A percentile compares a stretch with the other conserved stretches of the same genome.
These are phyloP conservation scores for Anticlea derivata DNA, from an alignment of 2,888 invertebrate species.

Conservation along the genomic window DNA sequence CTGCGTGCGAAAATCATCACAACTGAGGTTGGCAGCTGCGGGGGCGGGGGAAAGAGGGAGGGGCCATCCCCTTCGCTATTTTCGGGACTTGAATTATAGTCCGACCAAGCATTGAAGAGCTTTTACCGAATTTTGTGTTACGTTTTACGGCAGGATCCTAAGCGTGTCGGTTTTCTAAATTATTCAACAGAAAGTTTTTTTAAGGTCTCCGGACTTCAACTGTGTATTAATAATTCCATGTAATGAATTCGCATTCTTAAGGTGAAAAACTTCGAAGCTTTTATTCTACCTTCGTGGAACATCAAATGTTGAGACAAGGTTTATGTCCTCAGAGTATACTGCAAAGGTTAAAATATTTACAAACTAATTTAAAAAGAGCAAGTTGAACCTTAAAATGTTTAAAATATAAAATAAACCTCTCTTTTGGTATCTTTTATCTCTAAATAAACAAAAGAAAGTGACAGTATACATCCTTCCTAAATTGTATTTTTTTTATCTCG, in stretches of 20 bases:
- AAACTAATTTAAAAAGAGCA: slow-evolving; percentile 1
- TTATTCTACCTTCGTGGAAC: slow-evolving; percentile 15
- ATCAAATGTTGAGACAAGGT: slow-evolving; percentile 7
- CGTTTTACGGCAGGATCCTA: slow-evolving; percentile 75
- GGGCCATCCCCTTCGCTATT: slow-evolving; percentile 71
- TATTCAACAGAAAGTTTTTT: slow-evolving; percentile 70
- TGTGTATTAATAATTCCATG: slow-evolving; percentile 56
- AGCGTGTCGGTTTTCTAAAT: slow-evolving; percentile 70
- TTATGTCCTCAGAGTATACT: slow-evolving; percentile 2
- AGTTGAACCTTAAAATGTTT: background rate
- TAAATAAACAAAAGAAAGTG: background rate
- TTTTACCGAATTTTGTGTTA: slow-evolving; percentile 78
- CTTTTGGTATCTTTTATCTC: background rate
- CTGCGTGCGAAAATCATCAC: slow-evolving; percentile 70
- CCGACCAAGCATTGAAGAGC: slow-evolving; percentile 80
- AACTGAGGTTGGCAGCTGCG: slow-evolving; percentile 59
- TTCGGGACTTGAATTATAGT: slow-evolving; percentile 79
- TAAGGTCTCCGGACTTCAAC: slow-evolving; percentile 52
- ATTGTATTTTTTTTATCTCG: slow-evolving; percentile 10
- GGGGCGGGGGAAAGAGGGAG: slow-evolving; percentile 43
- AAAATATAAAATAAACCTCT: background rate
- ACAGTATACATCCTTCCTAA: slow-evolving; percentile 8
- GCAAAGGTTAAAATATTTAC: slow-evolving; percentile 6
- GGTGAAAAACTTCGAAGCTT: slow-evolving; percentile 22
- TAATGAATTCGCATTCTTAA: slow-evolving; percentile 40